These are phyloP conservation scores for Turritopsis rubra DNA, from an alignment of 30 jellyfish, hydroid and myxozoan genomes.

Conservation along the genomic window DNA sequence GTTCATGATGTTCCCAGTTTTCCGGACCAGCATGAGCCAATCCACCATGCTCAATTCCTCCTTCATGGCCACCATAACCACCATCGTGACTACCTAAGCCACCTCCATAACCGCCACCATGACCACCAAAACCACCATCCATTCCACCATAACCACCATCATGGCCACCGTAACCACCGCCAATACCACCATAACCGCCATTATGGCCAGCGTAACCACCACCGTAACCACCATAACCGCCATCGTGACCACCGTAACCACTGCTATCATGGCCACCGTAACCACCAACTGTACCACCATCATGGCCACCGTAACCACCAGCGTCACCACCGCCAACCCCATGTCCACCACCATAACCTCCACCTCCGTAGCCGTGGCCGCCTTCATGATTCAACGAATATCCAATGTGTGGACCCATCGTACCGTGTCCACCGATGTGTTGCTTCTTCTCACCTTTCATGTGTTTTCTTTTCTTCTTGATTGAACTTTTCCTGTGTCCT, in stretches of 20 bases:
- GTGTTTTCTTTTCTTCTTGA: conserved; percentile 27
- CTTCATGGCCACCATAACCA: conserved; percentile 34
- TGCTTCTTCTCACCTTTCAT: conserved; percentile 24
- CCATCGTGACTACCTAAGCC: conserved; percentile 34
- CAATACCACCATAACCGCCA: conserved; percentile 35
- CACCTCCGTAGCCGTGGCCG: conserved; percentile 40
- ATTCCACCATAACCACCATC: conserved; percentile 41
- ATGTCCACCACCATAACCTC: conserved; percentile 56
- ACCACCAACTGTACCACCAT: conserved; percentile 34
- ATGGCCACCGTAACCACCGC: conserved; percentile 34
- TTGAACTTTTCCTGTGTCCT: conserved; percentile 9
- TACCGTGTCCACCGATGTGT: conserved; percentile 20
- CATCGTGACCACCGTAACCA: conserved; percentile 48
- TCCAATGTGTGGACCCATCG: conserved; percentile 19
- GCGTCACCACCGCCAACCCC: conserved; percentile 36
- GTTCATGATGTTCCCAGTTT: conserved; percentile 81
- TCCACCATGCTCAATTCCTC: conserved; percentile 39
- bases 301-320: conserved; percentile 41
- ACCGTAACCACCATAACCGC: conserved; percentile 38
- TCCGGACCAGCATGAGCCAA: conserved; percentile 70
- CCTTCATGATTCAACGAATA: conserved; percentile 37
- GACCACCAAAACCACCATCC: conserved; percentile 36
- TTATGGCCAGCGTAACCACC: conserved; percentile 49
- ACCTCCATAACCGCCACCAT: conserved; percentile 34
- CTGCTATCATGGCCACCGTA: conserved; percentile 31